Conservation (phyloP, 2,888 invertebrate species). For the Phyllotreta striolata region DNA sequence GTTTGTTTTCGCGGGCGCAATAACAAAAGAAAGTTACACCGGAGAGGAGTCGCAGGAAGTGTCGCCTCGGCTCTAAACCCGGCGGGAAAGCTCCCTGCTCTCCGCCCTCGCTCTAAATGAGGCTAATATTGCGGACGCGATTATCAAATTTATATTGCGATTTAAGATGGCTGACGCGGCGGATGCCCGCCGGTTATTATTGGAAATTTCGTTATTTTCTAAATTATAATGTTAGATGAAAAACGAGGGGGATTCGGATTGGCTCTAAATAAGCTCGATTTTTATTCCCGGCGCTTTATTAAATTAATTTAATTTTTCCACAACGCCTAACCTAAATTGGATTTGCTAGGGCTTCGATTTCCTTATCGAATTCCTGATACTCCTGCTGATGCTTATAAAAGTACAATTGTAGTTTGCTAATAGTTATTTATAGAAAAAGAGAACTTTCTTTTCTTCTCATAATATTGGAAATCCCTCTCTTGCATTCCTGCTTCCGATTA, state of each 20-base stretch:
- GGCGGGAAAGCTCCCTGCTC: neutral
- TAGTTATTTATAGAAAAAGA: too few species aligned
- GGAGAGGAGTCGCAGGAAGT: slow-evolving; percentile 10
- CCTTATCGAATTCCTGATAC: too few species aligned
- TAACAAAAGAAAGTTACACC: slow-evolving; percentile 24
- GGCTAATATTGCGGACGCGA: slow-evolving; percentile 14
- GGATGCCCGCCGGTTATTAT: slow-evolving; percentile 5
- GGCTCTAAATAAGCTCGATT: slow-evolving; percentile 6
- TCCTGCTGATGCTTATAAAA: too few species aligned
- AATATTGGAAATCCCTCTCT: too few species aligned
- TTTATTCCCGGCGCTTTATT: neutral
- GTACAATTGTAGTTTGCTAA: too few species aligned
- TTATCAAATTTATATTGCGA: slow-evolving; percentile 19
- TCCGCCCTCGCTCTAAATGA: neutral
- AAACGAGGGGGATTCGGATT: neutral
- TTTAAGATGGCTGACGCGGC: slow-evolving; percentile 9
- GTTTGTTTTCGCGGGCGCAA: slow-evolving; percentile 23
- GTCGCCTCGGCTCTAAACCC: slow-evolving; percentile 6
- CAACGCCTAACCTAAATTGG: too few species aligned
- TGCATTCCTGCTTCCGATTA: too few species aligned
- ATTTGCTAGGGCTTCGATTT: too few species aligned
- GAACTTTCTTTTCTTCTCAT: too few species aligned
- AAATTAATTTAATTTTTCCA: slow-evolving; percentile 1
- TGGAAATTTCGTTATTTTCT: slow-evolving; percentile 11
- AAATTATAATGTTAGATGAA: slow-evolving; percentile 1